Base-by-base conservation (phyloP, 1,140 invertebrate species). In the Micrasema longulum region DNA sequence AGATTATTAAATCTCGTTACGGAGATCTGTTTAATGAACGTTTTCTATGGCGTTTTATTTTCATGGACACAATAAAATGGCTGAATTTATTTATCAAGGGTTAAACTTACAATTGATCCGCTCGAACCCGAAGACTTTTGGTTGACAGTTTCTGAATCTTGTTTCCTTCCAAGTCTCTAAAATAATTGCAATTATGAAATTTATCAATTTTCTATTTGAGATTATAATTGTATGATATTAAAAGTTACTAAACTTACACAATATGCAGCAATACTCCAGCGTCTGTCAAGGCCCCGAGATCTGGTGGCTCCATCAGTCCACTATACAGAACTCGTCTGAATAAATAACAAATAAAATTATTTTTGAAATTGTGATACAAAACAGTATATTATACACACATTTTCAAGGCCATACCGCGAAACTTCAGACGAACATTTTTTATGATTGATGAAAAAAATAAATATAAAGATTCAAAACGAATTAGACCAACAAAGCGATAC, bases 91-190 rank as follows among this genome's bases (percentile, higher is more conserved):
- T 43, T 1, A 43, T n/a, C 10, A 43, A 3, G 11, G 35, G 45
- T 9, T 52, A 64, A n/a, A 18, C 57, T 70, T 71, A 76, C 74
- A 76, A 41, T 63, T 76, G 74, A 62, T 72, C 55, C 3, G 68
- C 52, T 45, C 71, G 16, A 2, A 76, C 74, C 3, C 71, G 60
- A 48, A 76, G 52, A 11, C 74, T 45, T 22, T 66, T 45, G 18
- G 47, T 67, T 22, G 31, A 23, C 16, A 76, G 43, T 41, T 72
- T 70, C 35, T 60, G 16, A 5, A 76, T 43, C 52, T 72, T 72
- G 65, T 76, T 76, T 16, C 68, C 53, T 41, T 76, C 74, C 43
- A 76, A 62, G 53, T 76, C 74, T 26, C 74, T 76, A 45, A 55
- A 71, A 74, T 1, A 53, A 35, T n/a, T n/a, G n/a, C n/a, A n/a